Conservation (phyloP, 2,113 vertebrate genomes). For the Antigone vipio region DNA sequence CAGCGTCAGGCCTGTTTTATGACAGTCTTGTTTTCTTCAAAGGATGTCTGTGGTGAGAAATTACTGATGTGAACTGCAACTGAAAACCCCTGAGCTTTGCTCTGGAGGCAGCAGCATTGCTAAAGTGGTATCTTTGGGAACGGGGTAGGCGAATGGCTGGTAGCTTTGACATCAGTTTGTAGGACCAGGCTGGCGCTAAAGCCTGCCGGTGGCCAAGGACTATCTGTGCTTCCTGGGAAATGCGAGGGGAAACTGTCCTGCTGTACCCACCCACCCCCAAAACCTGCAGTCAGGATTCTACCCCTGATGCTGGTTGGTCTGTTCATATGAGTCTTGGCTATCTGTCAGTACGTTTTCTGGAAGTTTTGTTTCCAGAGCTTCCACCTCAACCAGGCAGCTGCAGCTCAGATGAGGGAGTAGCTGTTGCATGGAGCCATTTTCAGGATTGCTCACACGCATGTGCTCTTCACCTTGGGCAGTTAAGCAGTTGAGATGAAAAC, state of each 20-base stretch:
- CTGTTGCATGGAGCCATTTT: neutral
- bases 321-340: accelerated
- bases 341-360: accelerated
- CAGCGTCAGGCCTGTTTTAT: neutral
- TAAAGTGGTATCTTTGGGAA: neutral
- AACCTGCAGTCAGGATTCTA: neutral
- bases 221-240: too few relatives aligned
- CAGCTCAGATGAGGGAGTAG: neutral
- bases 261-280: neutral
- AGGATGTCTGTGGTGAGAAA: neutral
- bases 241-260: neutral
- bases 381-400: neutral
- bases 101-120: neutral
- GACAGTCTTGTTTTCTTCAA: neutral
- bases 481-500: conserved; percentile 27
- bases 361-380: neutral
- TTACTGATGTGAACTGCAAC: neutral
- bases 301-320: neutral
- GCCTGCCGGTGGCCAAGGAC: neutral
- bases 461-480: neutral
- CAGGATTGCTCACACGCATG: neutral
- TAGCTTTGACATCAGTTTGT: neutral
- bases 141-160: accelerated
- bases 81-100: neutral
- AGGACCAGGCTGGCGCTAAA: neutral